Evolutionary conservation across 2,113 vertebrate genomes (phyloP), one percentile per base, ranked within the genome.

Genomic region (Platysteira castanea): DNA sequence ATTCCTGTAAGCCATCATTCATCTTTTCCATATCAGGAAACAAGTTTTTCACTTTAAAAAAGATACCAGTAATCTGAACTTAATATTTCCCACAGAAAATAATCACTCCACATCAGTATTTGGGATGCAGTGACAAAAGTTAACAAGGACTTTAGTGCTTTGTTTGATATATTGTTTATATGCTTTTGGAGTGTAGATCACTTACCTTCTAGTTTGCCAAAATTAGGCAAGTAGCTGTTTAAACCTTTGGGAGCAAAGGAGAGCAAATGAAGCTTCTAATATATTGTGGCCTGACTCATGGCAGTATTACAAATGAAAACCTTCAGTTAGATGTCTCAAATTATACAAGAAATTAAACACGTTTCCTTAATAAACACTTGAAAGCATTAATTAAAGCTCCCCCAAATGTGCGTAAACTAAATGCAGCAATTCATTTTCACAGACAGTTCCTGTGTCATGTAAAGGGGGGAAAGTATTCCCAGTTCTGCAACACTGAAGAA

Each of bases 191-290:
- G 83, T 91, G 53, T 86, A 94, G 49, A 83, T 80, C 50, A 53
- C 41, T 13, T 96, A 82, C 68, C 61, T 96, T 90, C 68, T 89
- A 93, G 35, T 90, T 94, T 74, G 23, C 80, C 94, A 91, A 86
- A 96, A 97, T 94, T 94, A 95, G 82, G 73, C 89, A 97, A 95
- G 81, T 87, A 96, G 82, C 89, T 96, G 75, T 95, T 95, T 95
- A 92, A 92, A 77, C 90, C 80, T 95, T 93, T 44, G 94, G 81
- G 70, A 93, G 74, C 80, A 18, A 60, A 53, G 21, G 30, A 35
- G 41, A 82, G 46, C 18, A 49, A 61, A 44, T 47, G 11, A 69
- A 80, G 80, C 11, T 52, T 42, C 8, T 64, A 49, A 11, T 50
- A 10, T 14, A 10, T 68, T 42, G 10, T n/a, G 26, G 13, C 20